Evolutionary conservation across 1,140 invertebrate genomes (phyloP).

Genomic region (Heliconius hewitsoni): DNA sequence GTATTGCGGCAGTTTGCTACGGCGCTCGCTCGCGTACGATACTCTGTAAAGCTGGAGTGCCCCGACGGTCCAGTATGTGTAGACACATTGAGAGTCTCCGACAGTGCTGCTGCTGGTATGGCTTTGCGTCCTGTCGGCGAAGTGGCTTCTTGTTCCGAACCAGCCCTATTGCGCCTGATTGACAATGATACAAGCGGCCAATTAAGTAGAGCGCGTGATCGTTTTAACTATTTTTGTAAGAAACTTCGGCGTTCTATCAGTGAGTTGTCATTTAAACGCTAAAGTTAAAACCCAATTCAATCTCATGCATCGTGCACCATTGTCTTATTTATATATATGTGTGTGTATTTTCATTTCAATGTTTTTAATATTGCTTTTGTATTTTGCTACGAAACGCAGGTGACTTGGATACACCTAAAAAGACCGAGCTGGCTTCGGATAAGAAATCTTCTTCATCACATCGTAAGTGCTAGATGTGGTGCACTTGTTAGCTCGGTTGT

Average conservation of each 20-base stretch:
- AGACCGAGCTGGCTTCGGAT: conserved; percentile 75
- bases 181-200: conserved; percentile 69
- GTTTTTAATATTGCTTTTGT: conserved; percentile 79
- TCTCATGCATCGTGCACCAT: conserved; percentile 21
- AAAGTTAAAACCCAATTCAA: conserved; percentile 17
- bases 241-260: conserved; percentile 76
- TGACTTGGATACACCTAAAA: conserved; percentile 78
- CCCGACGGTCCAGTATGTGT: conserved; percentile 73
- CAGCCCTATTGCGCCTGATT: conserved; percentile 67
- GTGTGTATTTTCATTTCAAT: conserved; percentile 58
- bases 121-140: conserved; percentile 66
- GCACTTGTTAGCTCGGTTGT: conserved; percentile 65
- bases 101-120: conserved; percentile 51
- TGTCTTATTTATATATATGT: conserved; percentile 36
- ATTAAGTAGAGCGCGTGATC: conserved; percentile 71
- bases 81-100: conserved; percentile 65
- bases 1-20: conserved; percentile 62
- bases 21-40: conserved; percentile 72
- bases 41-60: conserved; percentile 72
- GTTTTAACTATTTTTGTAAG: conserved; percentile 74
- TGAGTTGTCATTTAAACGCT: conserved; percentile 58
- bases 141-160: conserved; percentile 65
- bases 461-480: conserved; percentile 79
- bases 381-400: conserved; percentile 71
- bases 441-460: conserved; percentile 72